phyloP scores from a whole-genome alignment of 2,888 invertebrate species.

The Xylota sylvarum region DNA sequence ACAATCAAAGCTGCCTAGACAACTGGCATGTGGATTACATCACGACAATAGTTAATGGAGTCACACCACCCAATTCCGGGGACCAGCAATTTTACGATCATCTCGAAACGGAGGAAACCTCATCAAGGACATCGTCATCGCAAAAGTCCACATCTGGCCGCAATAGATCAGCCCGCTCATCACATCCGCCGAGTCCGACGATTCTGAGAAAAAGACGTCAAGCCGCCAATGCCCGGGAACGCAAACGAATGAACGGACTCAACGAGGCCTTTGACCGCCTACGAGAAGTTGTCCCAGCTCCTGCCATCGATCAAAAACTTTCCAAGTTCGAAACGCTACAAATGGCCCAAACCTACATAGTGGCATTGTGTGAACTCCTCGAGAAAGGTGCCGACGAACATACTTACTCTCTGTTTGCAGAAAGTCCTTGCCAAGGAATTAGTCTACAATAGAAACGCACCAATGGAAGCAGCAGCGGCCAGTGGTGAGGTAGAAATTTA shows the following conservation, averaged over 20 bases:
- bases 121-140: slow-evolving; percentile 49
- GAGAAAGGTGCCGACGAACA: slow-evolving; percentile 82
- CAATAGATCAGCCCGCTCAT: slow-evolving; percentile 10
- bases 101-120: slow-evolving; percentile 52
- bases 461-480: slow-evolving; percentile 6
- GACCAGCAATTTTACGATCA: slow-evolving; percentile 53
- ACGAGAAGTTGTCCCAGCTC: slow-evolving; percentile 90
- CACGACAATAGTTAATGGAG: slow-evolving; percentile 24
- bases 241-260: slow-evolving; percentile 91
- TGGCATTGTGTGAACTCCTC: slow-evolving; percentile 89
- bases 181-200: slow-evolving; percentile 86
- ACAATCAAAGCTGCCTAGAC: slow-evolving; percentile 64
- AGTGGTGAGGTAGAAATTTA: slow-evolving; percentile 49
- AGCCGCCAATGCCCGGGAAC: slow-evolving; percentile 91
- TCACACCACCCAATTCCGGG: background rate
- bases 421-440: slow-evolving; percentile 71
- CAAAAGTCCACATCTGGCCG: slow-evolving; percentile 35
- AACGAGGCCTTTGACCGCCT: slow-evolving; percentile 91
- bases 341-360: slow-evolving; percentile 92
- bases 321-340: slow-evolving; percentile 92
- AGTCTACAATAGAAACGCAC: slow-evolving; percentile 56
- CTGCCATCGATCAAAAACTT: slow-evolving; percentile 89
- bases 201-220: slow-evolving; percentile 88
- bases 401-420: slow-evolving; percentile 77
- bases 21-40: slow-evolving; percentile 70